Evolutionary conservation across 2,113 vertebrate genomes (phyloP).

Genomic region (Coturnix japonica): DNA sequence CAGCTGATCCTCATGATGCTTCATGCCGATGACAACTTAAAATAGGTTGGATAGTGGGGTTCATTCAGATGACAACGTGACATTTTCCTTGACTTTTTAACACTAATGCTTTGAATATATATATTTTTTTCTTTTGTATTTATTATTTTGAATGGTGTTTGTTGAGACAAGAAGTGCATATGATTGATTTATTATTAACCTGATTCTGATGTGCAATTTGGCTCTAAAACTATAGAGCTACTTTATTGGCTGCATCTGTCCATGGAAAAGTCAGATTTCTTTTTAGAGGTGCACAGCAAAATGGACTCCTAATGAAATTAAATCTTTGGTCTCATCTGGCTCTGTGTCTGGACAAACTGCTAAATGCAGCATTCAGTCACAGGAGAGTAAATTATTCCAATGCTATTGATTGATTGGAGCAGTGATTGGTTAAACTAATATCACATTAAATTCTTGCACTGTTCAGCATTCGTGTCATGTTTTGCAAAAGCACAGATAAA

Average conservation of each 20-base stretch:
- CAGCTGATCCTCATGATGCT: neutral
- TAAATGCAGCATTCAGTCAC: constrained; percentile 50
- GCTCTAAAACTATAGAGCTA: neutral
- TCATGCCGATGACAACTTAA: neutral
- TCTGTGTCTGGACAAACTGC: constrained; percentile 20
- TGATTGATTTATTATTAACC: neutral
- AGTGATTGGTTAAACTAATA: constrained; percentile 43
- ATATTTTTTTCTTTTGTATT: neutral
- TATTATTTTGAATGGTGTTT: neutral
- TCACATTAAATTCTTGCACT: constrained; percentile 9
- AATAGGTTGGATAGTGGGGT: neutral
- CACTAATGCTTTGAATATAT: neutral
- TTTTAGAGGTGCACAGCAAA: constrained; percentile 42
- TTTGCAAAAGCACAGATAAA: constrained; percentile 26
- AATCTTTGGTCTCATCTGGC: constrained; percentile 15
- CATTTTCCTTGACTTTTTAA: neutral
- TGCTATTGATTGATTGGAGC: constrained; percentile 62
- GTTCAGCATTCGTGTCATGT: neutral
- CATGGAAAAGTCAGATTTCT: neutral
- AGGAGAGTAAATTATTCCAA: constrained; percentile 55
- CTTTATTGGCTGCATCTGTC: neutral
- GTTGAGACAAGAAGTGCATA: neutral
- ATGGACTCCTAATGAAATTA: constrained; percentile 40
- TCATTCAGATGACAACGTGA: neutral
- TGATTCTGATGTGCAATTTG: neutral